These are phyloP conservation scores for Campoletis raptor DNA, from an alignment of 2,888 invertebrate species.

Conservation along the genomic window DNA sequence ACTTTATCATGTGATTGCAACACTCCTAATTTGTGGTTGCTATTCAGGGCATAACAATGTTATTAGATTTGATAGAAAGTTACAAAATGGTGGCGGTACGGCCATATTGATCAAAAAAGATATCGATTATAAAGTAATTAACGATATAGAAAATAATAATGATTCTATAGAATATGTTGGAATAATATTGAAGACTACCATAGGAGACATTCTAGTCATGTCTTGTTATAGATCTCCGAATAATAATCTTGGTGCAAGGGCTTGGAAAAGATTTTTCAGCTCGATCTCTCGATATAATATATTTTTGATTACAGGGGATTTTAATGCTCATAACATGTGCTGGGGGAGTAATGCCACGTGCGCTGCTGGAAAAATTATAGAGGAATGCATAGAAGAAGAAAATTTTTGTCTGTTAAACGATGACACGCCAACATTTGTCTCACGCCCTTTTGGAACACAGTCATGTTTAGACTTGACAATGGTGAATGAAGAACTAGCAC, in stretches of 20 bases:
- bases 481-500: background rate
- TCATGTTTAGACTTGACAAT: slow-evolving; percentile 36
- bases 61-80: slow-evolving; percentile 21
- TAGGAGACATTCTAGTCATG: background rate
- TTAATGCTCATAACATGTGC: background rate
- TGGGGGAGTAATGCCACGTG: slow-evolving; percentile 10
- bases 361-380: background rate
- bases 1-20: too few relatives aligned
- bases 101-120: slow-evolving; percentile 18
- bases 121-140: slow-evolving; percentile 2
- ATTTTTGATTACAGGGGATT: background rate
- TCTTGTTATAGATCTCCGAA: slow-evolving; percentile 18
- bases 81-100: background rate
- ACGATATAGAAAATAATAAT: background rate
- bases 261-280: slow-evolving; percentile 6
- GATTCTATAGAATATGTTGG: background rate
- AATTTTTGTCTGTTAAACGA: slow-evolving; percentile 21
- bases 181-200: background rate
- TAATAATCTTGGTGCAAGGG: background rate
- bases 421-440: slow-evolving; percentile 1
- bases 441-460: slow-evolving; percentile 25
- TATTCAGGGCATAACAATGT: too few relatives aligned
- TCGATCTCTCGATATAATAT: slow-evolving; percentile 6
- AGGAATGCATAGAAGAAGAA: background rate
- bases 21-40: too few relatives aligned